phyloP scores from a whole-genome alignment of 2,113 vertebrate species.

The Atherinomorus stipes region DNA sequence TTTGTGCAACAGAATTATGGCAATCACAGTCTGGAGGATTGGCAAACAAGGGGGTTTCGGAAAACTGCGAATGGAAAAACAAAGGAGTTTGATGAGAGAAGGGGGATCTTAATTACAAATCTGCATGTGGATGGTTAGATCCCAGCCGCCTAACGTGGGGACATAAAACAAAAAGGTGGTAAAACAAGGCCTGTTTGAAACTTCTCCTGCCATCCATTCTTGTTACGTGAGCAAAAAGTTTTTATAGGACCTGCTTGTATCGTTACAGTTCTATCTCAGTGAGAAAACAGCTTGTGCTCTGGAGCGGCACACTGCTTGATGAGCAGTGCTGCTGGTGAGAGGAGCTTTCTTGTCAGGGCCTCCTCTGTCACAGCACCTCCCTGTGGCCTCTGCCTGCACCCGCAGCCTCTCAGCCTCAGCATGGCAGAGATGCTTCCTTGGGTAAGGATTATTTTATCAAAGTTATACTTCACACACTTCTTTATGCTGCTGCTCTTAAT shows the following conservation, averaged over 20 bases:
- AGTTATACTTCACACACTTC: constrained; percentile 51
- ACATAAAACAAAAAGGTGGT: constrained; percentile 57
- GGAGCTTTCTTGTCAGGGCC: constrained; percentile 60
- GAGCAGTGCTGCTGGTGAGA: constrained; percentile 63
- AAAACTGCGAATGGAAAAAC: constrained; percentile 66
- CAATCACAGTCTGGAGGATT: constrained; percentile 73
- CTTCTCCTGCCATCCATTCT: constrained; percentile 57
- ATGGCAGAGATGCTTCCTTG: constrained; percentile 25
- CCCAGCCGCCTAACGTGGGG: constrained; percentile 55
- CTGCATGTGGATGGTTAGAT: constrained; percentile 66
- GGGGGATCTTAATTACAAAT: constrained; percentile 81
- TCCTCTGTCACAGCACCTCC: constrained; percentile 77
- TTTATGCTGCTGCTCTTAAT: constrained; percentile 53
- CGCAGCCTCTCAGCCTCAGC: constrained; percentile 32
- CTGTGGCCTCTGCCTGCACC: constrained; percentile 72
- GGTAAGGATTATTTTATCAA: constrained; percentile 63
- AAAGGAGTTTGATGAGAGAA: constrained; percentile 74
- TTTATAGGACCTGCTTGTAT: constrained; percentile 64
- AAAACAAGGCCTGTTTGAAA: constrained; percentile 71
- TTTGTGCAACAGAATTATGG: constrained; percentile 73
- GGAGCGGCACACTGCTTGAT: constrained; percentile 67
- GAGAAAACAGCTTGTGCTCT: constrained; percentile 73
- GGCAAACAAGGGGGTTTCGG: constrained; percentile 59
- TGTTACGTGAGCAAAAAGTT: constrained; percentile 67
- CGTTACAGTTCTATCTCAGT: constrained; percentile 68